Base-by-base conservation (phyloP, 1,140 invertebrate genomes). In the Drosophila persimilis region DNA sequence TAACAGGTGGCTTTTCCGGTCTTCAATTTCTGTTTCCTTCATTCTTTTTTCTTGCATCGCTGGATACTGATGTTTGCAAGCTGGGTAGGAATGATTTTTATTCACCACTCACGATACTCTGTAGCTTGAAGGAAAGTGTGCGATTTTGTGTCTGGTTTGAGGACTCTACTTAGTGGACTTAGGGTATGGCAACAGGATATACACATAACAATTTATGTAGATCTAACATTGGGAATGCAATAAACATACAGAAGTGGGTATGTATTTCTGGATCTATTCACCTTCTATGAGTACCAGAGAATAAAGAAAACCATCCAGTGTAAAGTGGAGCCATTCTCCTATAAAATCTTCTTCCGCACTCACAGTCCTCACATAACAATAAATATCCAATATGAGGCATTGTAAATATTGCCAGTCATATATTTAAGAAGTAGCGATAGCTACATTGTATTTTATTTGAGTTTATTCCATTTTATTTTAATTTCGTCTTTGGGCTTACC, bases 1-100 rank as follows among this genome's bases (percentile, higher is more conserved):
- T 75, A 77, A 74, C 81, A 86, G 81, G 81, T 86, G 81, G 81
- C 46, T 53, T 65, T 60, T 88, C 77, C 77, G 77, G 83, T 43
- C 35, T 50, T 69, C 29, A 69, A 50, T 48, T 70, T 56, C 15
- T n/a, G 47, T 67, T 67, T 44, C 26, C 35, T 26, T 17, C 9
- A 24, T 8, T 20, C 55, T n/a, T 41, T 15, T 45, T 11, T 77
- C 51, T 56, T 73, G 54, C 67, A 53, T 46, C 73, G 71, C 57
- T 76, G 63, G 63, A 48, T 53, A 56, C 57, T 66, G 44, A 61
- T 44, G 20, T 31, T 73, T 43, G 53, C 11, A 55, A 11, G 59
- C n/a, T 9, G 17, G 7, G 11, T 11, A 20, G 31, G 3, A 35
- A 35, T 3, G 9, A 11, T 13, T 6, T 45, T 50, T n/a, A 15